Percentiles rank a stretch among this genome's conserved stretches.
Evolutionary conservation across 2,888 invertebrate genomes (phyloP).

Genomic region (Drosophila subquinaria): DNA sequence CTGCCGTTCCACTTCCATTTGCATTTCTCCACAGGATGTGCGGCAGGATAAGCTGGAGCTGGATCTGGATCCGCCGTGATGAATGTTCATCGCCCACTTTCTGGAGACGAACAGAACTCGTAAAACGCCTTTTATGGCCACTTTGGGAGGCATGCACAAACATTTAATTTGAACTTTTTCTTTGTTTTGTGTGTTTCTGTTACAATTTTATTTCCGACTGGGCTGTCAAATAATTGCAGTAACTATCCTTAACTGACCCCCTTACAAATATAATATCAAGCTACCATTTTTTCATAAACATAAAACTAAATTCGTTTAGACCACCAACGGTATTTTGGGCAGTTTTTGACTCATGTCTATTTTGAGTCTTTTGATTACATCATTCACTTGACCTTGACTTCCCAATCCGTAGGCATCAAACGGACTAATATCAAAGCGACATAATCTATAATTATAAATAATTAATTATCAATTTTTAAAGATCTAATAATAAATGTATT

Average conservation of each 20-base stretch:
- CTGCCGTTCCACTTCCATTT: conserved; percentile 28
- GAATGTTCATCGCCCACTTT: conserved; percentile 44
- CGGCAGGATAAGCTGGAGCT: conserved; percentile 30
- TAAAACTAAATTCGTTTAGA: conserved; percentile 35
- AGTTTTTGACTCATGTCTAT: conserved; percentile 50
- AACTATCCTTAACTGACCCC: conserved; percentile 28
- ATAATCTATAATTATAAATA: conserved; percentile 35
- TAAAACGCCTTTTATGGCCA: conserved; percentile 67
- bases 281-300: neutral
- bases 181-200: conserved; percentile 40
- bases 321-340: conserved; percentile 45
- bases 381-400: conserved; percentile 47
- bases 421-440: conserved; percentile 50
- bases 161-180: conserved; percentile 56
- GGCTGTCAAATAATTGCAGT: conserved; percentile 32
- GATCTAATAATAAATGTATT: neutral
- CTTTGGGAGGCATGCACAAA: conserved; percentile 55
- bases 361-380: conserved; percentile 49
- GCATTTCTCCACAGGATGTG: conserved; percentile 28
- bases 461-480: neutral
- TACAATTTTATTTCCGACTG: conserved; percentile 41
- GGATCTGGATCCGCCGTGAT: conserved; percentile 57
- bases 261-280: conserved; percentile 10
- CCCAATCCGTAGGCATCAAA: conserved; percentile 54
- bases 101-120: conserved; percentile 26